Base-by-base conservation (phyloP, 2,113 vertebrate species). In the Paramisgurnus dabryanus region DNA sequence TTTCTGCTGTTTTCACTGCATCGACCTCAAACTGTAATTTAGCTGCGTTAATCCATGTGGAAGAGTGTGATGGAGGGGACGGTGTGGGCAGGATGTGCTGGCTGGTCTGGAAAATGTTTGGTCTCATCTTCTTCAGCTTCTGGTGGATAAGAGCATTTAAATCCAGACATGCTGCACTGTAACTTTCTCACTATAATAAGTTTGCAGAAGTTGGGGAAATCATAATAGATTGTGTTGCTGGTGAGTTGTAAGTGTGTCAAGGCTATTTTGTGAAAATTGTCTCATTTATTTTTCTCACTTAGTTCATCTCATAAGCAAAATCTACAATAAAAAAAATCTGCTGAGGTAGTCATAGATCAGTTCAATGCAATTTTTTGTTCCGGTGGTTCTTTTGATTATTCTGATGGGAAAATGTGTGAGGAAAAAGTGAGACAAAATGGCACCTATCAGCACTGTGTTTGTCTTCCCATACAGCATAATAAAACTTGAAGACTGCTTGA, bases 21-120 rank as follows among this genome's bases (percentile, higher is more conserved):
- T 82, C 85, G 81, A 85, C 80, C 78, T 69, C 12, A 17, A 79
- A 81, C 88, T 83, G 82, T 82, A 87, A 88, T 86, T 86, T 82
- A 89, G 81, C 79, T 43, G 80, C 79, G 72, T 82, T 78, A 80
- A 68, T 82, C 27, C 71, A 43, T 83, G 40, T 53, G 39, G 63
- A 69, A 69, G 74, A 79, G 27, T 43, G 57, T 68, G 63, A 80
- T 15, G 39, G 40, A 83, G 27, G 41, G 9, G 8, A 61, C 17
- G 10, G 66, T 13, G 58, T 11, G 41, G 66, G 49, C 66, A 70
- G 71, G 58, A 73, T 40, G 22, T 45, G 65, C 76, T 71, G 57
- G 7, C 57, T 76, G 55, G 15, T 34, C 67, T 68, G 61, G 40
- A 34, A 22, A 22, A n/a, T 64, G 40, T 53, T 58, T 64, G 67